A percentile compares a stretch with the other conserved stretches of the same genome.
Evolutionary conservation across 2,113 vertebrate species (phyloP).

Genomic region (Chionodraco myersi): DNA sequence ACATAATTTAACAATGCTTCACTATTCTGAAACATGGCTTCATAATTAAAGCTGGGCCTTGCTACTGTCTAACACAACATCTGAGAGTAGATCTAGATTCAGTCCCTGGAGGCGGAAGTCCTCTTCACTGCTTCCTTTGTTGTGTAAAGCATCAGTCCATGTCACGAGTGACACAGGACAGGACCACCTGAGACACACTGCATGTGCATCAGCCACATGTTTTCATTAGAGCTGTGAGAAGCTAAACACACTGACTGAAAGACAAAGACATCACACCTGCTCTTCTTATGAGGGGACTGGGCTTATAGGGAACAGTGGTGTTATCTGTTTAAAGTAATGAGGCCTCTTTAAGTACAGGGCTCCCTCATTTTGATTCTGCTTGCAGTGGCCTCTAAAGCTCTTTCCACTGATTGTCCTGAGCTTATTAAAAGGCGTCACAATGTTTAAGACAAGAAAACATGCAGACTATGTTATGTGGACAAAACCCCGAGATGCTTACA

Average conservation of each 20-base stretch:
- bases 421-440: slow-evolving; percentile 56
- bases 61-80: slow-evolving; percentile 3
- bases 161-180: slow-evolving; percentile 62
- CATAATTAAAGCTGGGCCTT: background rate
- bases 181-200: slow-evolving; percentile 67
- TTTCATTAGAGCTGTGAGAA: background rate
- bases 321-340: slow-evolving; percentile 68
- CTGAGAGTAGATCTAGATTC: slow-evolving; percentile 31
- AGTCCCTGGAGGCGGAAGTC: slow-evolving; percentile 60
- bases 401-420: slow-evolving; percentile 62
- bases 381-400: slow-evolving; percentile 29
- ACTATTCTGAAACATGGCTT: background rate
- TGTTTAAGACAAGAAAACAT: slow-evolving; percentile 64
- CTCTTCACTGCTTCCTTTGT: slow-evolving; percentile 48
- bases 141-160: slow-evolving; percentile 63
- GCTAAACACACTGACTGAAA: background rate
- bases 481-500: slow-evolving; percentile 57
- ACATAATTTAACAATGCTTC: background rate
- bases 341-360: slow-evolving; percentile 5
- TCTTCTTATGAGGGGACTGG: slow-evolving; percentile 37
- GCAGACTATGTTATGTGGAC: slow-evolving; percentile 59
- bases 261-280: slow-evolving; percentile 37
- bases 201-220: slow-evolving; percentile 60
- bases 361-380: slow-evolving; percentile 22
- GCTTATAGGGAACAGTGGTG: slow-evolving; percentile 42